Percentiles rank a stretch among this genome's conserved stretches.
These are phyloP conservation scores for Oxyura jamaicensis DNA, from an alignment of 2,113 vertebrate species.

Conservation along the genomic window DNA sequence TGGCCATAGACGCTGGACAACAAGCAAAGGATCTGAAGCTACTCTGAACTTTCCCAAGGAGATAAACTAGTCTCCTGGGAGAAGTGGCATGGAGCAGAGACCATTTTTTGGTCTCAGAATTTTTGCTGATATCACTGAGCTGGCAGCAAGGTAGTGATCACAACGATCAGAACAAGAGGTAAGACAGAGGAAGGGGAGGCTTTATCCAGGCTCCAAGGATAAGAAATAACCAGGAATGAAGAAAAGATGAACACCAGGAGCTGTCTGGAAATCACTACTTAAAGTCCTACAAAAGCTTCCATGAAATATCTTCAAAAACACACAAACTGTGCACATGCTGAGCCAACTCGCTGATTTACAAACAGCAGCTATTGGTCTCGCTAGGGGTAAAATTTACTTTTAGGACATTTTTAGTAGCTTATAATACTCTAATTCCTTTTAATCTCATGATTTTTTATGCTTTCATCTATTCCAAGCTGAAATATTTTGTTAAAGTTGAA, in stretches of 20 bases:
- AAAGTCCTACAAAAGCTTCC: not conserved
- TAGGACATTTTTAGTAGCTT: not conserved
- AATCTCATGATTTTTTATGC: not conserved
- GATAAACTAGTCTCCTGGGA: not conserved
- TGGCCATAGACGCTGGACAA: not conserved
- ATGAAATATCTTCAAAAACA: not conserved
- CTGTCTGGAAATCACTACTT: not conserved
- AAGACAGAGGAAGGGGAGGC: not conserved
- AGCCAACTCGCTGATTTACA: not conserved
- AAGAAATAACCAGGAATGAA: not conserved
- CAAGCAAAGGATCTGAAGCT: not conserved
- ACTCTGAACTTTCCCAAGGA: not conserved
- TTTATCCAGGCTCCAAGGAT: not conserved
- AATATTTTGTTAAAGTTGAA: constrained; percentile 32
- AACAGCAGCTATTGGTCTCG: not conserved
- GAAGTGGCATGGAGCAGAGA: not conserved
- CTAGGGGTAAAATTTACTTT: not conserved
- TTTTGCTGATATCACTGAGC: not conserved
- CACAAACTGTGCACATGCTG: not conserved
- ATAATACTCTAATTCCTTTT: not conserved
- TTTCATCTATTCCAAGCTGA: not conserved
- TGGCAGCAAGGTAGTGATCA: not conserved
- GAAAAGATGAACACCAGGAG: not conserved
- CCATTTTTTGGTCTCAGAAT: not conserved
- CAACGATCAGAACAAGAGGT: not conserved